Conservation (phyloP, 53 echinoderm and acorn worm species). For the Apostichopus leukothele region DNA sequence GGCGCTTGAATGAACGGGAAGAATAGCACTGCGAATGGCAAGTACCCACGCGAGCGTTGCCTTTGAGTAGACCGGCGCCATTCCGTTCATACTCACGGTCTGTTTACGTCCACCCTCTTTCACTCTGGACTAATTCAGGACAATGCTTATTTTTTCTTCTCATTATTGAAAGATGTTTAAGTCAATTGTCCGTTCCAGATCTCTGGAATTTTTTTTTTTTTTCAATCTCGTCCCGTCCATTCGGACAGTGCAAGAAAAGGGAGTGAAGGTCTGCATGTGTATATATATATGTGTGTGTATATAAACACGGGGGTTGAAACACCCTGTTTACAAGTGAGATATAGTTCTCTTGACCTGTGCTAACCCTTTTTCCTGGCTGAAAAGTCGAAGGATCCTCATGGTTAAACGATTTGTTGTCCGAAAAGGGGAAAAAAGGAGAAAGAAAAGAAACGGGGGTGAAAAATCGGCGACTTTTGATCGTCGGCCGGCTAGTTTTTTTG, state of each 20-base stretch:
- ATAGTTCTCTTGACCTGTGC: background rate
- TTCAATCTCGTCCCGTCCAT: background rate
- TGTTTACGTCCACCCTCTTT: conserved; percentile 35
- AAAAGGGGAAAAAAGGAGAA: background rate
- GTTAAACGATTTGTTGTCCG: background rate
- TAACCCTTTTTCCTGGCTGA: background rate
- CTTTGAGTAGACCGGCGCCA: conserved; percentile 42
- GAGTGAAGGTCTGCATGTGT: background rate
- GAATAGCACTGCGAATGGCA: conserved; percentile 9
- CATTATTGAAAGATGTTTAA: conserved; percentile 28
- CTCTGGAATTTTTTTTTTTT: background rate
- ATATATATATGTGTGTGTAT: background rate
- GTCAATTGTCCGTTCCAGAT: conserved; percentile 45
- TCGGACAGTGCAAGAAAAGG: background rate
- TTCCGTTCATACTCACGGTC: conserved; percentile 39
- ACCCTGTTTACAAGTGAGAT: conserved; percentile 27
- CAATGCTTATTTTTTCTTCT: conserved; percentile 24
- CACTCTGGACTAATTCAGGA: conserved; percentile 31
- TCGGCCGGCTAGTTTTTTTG: background rate
- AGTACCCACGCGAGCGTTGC: conserved; percentile 33
- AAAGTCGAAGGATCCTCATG: background rate
- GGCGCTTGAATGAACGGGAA: conserved; percentile 21
- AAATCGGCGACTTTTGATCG: conserved; percentile 39
- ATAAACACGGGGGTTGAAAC: background rate
- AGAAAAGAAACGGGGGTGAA: background rate